phyloP scores from a whole-genome alignment of 2,888 invertebrate genomes.

The Hedychridium roseum region DNA sequence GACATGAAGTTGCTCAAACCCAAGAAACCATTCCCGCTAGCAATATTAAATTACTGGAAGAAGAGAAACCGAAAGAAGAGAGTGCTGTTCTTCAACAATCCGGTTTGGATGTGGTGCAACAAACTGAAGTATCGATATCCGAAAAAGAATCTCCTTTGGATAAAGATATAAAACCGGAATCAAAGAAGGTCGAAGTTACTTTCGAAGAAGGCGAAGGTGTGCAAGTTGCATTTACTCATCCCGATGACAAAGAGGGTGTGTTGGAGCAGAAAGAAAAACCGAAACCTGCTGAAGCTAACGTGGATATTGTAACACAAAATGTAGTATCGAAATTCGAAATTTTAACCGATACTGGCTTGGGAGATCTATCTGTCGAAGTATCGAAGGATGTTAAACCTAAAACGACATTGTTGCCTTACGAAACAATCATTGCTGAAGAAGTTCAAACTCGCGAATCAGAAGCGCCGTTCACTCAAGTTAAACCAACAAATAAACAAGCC shows the following conservation, averaged over 20 bases:
- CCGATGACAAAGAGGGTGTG: constrained; percentile 57
- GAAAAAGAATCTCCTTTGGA: constrained; percentile 67
- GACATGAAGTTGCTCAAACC: constrained; percentile 54
- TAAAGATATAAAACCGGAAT: constrained; percentile 65
- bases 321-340: constrained; percentile 53
- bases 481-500: constrained; percentile 66
- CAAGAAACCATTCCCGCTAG: constrained; percentile 51
- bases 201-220: constrained; percentile 70
- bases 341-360: constrained; percentile 42
- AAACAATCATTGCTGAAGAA: constrained; percentile 52
- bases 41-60: constrained; percentile 53
- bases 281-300: constrained; percentile 41
- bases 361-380: constrained; percentile 33
- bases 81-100: constrained; percentile 59
- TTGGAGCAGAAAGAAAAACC: constrained; percentile 40
- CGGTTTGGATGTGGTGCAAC: constrained; percentile 62
- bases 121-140: constrained; percentile 63
- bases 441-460: constrained; percentile 54
- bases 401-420: constrained; percentile 47
- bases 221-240: constrained; percentile 66
- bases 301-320: constrained; percentile 49
- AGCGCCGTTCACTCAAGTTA: constrained; percentile 61
- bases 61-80: constrained; percentile 50
- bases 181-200: constrained; percentile 66
- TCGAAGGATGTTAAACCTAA: constrained; percentile 41